A percentile compares a stretch with the other conserved stretches of the same genome.
Conservation (phyloP, 2,113 vertebrate species). For the Carassius gibelio region DNA sequence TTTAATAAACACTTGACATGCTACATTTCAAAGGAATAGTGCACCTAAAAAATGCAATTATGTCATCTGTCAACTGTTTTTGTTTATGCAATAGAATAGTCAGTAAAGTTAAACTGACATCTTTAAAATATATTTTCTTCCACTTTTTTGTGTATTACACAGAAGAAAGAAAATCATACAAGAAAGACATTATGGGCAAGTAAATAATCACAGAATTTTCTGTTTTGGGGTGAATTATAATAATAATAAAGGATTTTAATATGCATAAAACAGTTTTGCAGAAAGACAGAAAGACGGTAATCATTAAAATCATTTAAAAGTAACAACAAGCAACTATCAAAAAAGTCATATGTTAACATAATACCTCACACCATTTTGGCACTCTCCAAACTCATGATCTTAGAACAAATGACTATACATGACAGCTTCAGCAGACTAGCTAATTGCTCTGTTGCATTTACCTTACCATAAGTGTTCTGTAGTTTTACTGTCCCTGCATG, state of each 20-base stretch:
- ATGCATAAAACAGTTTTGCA: neutral
- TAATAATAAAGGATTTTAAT: neutral
- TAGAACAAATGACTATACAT: neutral
- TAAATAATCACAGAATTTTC: neutral
- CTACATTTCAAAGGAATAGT: neutral
- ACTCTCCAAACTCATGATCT: neutral
- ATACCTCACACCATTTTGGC: neutral
- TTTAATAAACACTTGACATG: neutral
- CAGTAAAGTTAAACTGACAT: neutral
- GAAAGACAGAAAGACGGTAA: neutral
- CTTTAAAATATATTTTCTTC: neutral
- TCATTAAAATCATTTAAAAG: neutral
- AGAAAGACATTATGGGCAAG: neutral
- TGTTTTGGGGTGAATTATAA: neutral
- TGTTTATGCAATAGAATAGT: neutral
- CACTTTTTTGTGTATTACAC: neutral
- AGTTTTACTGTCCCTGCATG: constrained; percentile 20
- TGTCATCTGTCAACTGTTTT: neutral
- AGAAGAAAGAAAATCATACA: neutral
- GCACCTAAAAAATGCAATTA: neutral
- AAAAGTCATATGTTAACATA: neutral
- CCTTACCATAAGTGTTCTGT: constrained; percentile 26
- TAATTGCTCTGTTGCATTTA: neutral
- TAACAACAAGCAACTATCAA: neutral
- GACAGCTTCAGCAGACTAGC: constrained; percentile 1